Conservation (phyloP, 2,797 vertebrate genomes). For the Thunnus albacares region DNA sequence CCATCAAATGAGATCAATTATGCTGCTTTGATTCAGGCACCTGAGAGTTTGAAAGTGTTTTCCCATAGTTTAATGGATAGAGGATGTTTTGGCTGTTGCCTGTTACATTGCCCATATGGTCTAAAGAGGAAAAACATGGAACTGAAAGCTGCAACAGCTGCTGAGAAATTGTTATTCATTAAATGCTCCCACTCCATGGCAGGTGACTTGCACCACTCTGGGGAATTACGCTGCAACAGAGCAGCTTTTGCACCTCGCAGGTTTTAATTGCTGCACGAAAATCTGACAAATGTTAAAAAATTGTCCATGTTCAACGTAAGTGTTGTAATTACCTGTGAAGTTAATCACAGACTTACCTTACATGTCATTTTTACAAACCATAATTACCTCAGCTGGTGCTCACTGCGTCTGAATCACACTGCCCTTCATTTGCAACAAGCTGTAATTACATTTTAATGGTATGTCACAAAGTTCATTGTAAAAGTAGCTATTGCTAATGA, state of each 20-base stretch:
- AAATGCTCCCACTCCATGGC: constrained; percentile 52
- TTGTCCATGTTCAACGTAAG: constrained; percentile 19
- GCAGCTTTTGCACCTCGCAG: constrained; percentile 41
- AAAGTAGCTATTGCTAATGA: constrained; percentile 54
- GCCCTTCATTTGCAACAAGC: constrained; percentile 40
- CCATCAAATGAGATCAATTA: constrained; percentile 73
- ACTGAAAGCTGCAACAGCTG: constrained; percentile 72
- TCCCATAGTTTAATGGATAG: constrained; percentile 55
- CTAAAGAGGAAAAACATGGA: constrained; percentile 59
- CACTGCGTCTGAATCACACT: constrained; percentile 27
- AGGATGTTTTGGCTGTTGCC: constrained; percentile 49
- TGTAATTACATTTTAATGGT: constrained; percentile 57
- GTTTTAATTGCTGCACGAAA: constrained; percentile 29
- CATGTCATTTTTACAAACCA: constrained; percentile 42
- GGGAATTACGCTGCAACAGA: constrained; percentile 53
- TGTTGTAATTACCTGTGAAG: constrained; percentile 52
- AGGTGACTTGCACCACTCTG: constrained; percentile 62
- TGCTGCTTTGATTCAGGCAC: constrained; percentile 54
- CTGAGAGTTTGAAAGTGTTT: constrained; percentile 59
- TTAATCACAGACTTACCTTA: constrained; percentile 46
- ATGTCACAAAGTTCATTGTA: constrained; percentile 54
- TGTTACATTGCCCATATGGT: constrained; percentile 70
- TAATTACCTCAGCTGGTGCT: constrained; percentile 55
- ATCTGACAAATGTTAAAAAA: constrained; percentile 45
- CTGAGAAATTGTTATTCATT: constrained; percentile 78